Evolutionary conservation across 2,888 invertebrate species (phyloP), one percentile per base, ranked within the genome.

Genomic region (Ormyrus labotus): DNA sequence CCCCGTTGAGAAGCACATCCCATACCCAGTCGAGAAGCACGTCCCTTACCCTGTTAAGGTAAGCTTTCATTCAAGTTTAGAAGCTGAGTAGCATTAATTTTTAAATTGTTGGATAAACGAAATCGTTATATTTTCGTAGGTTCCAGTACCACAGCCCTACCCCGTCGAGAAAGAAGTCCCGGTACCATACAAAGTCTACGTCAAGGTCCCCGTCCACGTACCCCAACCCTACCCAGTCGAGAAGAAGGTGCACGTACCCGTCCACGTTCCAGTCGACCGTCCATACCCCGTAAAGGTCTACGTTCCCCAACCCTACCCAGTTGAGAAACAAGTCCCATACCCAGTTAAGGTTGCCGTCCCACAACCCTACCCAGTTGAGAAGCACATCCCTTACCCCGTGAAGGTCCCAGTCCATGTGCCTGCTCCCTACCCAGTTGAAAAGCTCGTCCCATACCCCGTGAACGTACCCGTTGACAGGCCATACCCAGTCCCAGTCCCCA

Each of bases 231-330:
- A 96, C 91, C 95, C 96, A 61, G 96, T 96, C 60, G 95, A 95
- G 91, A 96, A 94, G 92, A 93, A 93, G 88, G 94, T 96, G 72
- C 95, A 94, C 82, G 94, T 94, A 87, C 95, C 95, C 84, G 92
- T 92, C 13, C 92, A 93, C 83, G 95, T 95, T 75, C 95, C 94
- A 86, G 95, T 95, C 84, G 95, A 95, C 90, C 94, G 95, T 90
- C 96, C 96, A 80, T 94, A 94, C 90, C 95, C 96, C 87, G 95
- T 96, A 86, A 95, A 96, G 91, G 95, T 96, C 75, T 92, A 93
- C 77, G 95, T 96, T 77, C 95, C 95, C 81, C 95, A 95, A 87
- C 96, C 96, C 85, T 96, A 96, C 91, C 95, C 95, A 83, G 96
- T 96, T 19, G 95, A 95, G 91, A 95, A 95, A 90, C 94, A 94